Evolutionary conservation across 2,797 vertebrate species (phyloP).

Genomic region (Chaetophractus vellerosus): DNA sequence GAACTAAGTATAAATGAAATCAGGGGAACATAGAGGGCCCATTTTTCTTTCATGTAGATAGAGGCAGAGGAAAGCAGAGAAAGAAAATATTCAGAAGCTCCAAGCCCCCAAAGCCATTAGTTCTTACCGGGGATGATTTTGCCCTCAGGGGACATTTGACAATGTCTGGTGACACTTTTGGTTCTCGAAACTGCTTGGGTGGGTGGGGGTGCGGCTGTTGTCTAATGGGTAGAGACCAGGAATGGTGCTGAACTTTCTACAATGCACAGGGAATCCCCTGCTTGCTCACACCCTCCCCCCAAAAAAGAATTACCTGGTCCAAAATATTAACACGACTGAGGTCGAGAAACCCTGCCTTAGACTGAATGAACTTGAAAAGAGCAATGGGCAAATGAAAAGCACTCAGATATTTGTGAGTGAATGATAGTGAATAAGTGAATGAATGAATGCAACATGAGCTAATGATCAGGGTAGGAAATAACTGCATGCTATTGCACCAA

Average conservation of each 20-base stretch:
- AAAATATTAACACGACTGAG: background rate
- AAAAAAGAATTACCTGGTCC: background rate
- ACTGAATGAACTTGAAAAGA: background rate
- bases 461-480: conserved; percentile 2
- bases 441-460: background rate
- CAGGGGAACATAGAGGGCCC: conserved; percentile 16
- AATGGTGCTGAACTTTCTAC: rapidly evolving
- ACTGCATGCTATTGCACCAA: background rate
- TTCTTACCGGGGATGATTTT: background rate
- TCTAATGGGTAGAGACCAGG: background rate
- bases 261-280: background rate
- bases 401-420: background rate
- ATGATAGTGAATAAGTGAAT: background rate
- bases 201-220: background rate
- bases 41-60: conserved; percentile 60
- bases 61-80: conserved; percentile 45
- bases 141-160: background rate
- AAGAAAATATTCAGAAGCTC: conserved; percentile 64
- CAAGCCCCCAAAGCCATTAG: background rate
- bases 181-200: background rate
- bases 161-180: background rate
- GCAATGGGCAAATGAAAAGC: background rate
- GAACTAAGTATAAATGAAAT: conserved; percentile 45
- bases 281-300: rapidly evolving
- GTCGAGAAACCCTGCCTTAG: no score